Percentiles rank a stretch among this genome's conserved stretches.
These are phyloP conservation scores for Trypoxylon attenuatum DNA, from an alignment of 2,888 invertebrate species.

Conservation along the genomic window DNA sequence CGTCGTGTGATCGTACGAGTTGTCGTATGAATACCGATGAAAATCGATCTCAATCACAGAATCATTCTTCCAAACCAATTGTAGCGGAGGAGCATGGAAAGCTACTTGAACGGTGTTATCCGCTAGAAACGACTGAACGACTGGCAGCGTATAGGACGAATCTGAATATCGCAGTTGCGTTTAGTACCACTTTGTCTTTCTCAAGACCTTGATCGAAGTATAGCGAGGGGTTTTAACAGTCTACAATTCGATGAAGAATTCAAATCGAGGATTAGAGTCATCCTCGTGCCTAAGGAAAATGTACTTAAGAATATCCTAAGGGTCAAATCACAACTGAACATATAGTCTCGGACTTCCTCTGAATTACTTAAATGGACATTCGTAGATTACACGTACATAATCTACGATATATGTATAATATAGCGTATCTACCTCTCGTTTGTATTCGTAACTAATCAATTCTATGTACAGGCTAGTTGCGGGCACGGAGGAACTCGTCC, in stretches of 20 bases:
- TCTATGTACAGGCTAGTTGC: slow-evolving; percentile 56
- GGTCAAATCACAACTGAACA: slow-evolving; percentile 42
- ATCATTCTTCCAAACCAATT: slow-evolving; percentile 18
- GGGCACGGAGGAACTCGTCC: slow-evolving; percentile 69
- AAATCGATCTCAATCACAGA: slow-evolving; percentile 6
- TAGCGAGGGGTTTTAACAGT: too few species aligned
- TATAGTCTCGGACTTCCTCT: slow-evolving; percentile 33
- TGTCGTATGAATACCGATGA: too few species aligned
- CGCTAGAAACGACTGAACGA: slow-evolving; percentile 22
- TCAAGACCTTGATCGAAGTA: too few species aligned
- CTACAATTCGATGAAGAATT: too few species aligned
- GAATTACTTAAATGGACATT: slow-evolving; percentile 55
- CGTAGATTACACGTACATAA: slow-evolving; percentile 56
- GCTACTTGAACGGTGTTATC: slow-evolving; percentile 21
- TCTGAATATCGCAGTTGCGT: slow-evolving; percentile 34
- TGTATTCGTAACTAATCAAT: slow-evolving; percentile 27
- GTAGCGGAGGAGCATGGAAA: slow-evolving; percentile 22
- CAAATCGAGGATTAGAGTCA: too few species aligned
- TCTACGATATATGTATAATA: slow-evolving; percentile 26
- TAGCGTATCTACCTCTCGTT: slow-evolving; percentile 11
- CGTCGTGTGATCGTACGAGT: too few species aligned
- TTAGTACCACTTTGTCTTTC: slow-evolving; percentile 5
- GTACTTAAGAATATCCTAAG: slow-evolving; percentile 29
- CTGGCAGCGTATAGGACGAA: slow-evolving; percentile 52
- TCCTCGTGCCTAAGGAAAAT: slow-evolving; percentile 22